These are phyloP conservation scores for Machaerirhynchus nigripectus DNA, from an alignment of 2,113 vertebrate genomes.

Conservation along the genomic window DNA sequence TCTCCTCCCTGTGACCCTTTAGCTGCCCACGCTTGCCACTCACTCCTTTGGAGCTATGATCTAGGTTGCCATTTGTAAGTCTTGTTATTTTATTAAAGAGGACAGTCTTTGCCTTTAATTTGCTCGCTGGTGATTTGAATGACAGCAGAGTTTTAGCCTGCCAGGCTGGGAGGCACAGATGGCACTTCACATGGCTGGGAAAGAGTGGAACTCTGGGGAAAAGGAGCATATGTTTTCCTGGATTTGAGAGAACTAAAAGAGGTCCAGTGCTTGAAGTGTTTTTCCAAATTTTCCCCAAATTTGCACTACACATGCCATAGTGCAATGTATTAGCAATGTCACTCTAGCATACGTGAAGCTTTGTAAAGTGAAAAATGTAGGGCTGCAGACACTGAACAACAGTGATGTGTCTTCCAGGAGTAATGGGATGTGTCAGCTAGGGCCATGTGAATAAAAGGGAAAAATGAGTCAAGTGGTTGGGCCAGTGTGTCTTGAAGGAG, in stretches of 20 bases:
- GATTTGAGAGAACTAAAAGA: background rate
- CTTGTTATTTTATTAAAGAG: background rate
- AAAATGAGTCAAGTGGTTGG: background rate
- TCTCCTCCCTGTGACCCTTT: background rate
- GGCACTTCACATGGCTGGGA: slow-evolving; percentile 28
- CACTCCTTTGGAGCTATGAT: background rate
- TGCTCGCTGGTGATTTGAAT: background rate
- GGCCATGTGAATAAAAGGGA: background rate
- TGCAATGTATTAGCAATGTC: background rate
- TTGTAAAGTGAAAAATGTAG: background rate
- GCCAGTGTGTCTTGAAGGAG: background rate
- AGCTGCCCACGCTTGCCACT: background rate
- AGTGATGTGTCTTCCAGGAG: background rate
- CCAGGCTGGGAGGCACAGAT: slow-evolving; percentile 36
- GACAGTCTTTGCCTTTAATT: slow-evolving; percentile 19
- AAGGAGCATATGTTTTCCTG: slow-evolving; percentile 4
- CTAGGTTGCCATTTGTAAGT: background rate
- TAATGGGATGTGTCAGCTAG: background rate
- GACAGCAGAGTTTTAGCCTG: slow-evolving; percentile 20
- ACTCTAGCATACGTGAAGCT: background rate
- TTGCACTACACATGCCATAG: background rate
- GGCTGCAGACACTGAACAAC: background rate
- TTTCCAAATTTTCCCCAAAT: background rate
- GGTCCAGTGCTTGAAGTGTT: background rate
- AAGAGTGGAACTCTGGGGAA: slow-evolving; percentile 32